Evolutionary conservation across 1,140 invertebrate species (phyloP), one percentile per base, ranked within the genome.

Genomic region (Zaprionus kolodkinae): DNA sequence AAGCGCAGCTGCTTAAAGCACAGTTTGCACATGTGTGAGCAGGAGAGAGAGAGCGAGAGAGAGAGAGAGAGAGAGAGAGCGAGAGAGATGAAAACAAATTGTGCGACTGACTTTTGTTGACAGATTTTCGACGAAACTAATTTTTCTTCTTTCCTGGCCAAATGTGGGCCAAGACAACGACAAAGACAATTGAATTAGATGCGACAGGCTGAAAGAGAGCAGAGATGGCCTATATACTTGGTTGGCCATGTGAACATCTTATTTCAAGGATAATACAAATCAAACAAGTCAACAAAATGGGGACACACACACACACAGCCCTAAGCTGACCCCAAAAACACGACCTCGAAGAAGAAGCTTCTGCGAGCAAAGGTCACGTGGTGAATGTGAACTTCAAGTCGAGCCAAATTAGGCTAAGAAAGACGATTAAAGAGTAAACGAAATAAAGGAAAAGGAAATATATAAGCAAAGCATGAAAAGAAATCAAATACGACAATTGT

Each of bases 261-360:
- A 70, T 74, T 88, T 77, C 76, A 83, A 86, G 76, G 68, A 87
- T 86, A 79, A 82, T 71, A 79, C 65, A 86, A 82, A 79, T 82
- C 79, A 79, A 87, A 82, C 69, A 77, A 72, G 62, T 72, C 72
- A 82, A 69, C 76, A 79, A 87, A 87, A 87, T 72, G 76, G 57
- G 61, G 60, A 50, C 64, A 65, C 48, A 35, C 62, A 43, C 33
- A 35, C 55, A 66, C 48, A 54, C 35, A 67, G 36, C 55, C 30
- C 21, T 21, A 57, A 65, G 65, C 75, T 80, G 60, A 56, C 72
- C 54, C 27, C 33, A 54, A 57, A 38, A 38, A 74, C 38, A 27
- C 45, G 71, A 69, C 77, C 77, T 79, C 79, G 64, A 64, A n/a
- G 9, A 21, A 21, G 60, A 38, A 45, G 15, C 40, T 62, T 43